Percentiles rank a stretch among this genome's conserved stretches.
These are phyloP conservation scores for Clistopyga incitator DNA, from an alignment of 2,888 invertebrate genomes.

Conservation along the genomic window DNA sequence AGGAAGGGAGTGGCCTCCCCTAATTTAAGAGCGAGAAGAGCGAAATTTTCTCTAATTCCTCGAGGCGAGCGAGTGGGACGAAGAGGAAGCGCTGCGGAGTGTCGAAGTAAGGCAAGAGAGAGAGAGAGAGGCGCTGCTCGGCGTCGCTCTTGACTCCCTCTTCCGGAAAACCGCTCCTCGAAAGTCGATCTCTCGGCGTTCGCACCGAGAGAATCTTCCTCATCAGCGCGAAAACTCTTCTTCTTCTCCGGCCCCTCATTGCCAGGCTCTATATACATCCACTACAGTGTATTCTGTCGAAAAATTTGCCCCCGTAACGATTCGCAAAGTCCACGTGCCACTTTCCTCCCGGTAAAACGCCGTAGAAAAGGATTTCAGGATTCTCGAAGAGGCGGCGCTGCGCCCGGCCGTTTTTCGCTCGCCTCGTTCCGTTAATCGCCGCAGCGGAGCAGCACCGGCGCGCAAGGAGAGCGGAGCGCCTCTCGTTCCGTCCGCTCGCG, in stretches of 20 bases:
- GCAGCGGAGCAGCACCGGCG: not conserved
- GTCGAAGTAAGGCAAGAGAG: slow-evolving; percentile 43
- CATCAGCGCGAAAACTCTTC: slow-evolving; percentile 49
- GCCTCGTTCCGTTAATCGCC: not conserved
- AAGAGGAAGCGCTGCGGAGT: slow-evolving; percentile 14
- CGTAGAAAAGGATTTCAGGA: slow-evolving; percentile 13
- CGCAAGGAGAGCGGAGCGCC: not conserved
- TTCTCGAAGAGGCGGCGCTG: not conserved
- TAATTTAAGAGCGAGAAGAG: slow-evolving; percentile 58
- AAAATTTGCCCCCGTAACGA: slow-evolving; percentile 24
- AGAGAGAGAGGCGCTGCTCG: not conserved
- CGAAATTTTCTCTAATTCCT: slow-evolving; percentile 62
- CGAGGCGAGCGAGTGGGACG: slow-evolving; percentile 11
- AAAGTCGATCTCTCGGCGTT: slow-evolving; percentile 52
- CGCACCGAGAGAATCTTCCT: slow-evolving; percentile 50
- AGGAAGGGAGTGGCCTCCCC: slow-evolving; percentile 33
- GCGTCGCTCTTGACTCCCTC: slow-evolving; percentile 49
- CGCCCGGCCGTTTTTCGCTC: not conserved
- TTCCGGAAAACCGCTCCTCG: slow-evolving; percentile 45
- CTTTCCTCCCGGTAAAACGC: not conserved
- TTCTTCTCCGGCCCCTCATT: not conserved
- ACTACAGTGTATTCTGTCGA: slow-evolving; percentile 22
- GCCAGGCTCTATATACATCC: slow-evolving; percentile 9
- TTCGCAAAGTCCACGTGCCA: slow-evolving; percentile 10
- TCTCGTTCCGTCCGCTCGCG: not conserved